Evolutionary conservation across 2,113 vertebrate species (phyloP).

Genomic region (Ophiodon elongatus): DNA sequence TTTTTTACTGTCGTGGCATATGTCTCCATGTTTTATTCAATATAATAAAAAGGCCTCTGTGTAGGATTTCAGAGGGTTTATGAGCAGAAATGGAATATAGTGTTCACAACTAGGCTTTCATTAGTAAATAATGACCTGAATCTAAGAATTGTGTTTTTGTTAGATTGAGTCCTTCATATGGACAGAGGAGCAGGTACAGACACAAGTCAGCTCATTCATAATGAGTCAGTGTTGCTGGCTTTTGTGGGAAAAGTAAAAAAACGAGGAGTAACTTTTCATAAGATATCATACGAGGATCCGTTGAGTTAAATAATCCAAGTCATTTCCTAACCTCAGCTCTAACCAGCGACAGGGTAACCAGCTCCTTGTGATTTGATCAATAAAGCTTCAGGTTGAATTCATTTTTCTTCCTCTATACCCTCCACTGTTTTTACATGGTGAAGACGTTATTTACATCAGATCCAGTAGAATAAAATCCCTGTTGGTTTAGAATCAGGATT

Average conservation of each 20-base stretch:
- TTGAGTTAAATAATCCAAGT: not conserved
- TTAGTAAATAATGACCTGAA: not conserved
- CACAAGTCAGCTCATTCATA: too few species aligned
- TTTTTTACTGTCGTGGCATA: not conserved
- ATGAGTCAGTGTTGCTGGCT: not conserved
- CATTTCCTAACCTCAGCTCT: not conserved
- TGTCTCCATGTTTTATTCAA: too few species aligned
- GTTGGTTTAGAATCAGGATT: conserved; percentile 36
- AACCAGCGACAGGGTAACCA: not conserved
- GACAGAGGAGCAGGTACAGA: not conserved
- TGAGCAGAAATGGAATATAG: not conserved
- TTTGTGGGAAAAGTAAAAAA: not conserved
- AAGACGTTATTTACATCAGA: conserved; percentile 22
- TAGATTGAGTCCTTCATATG: not conserved
- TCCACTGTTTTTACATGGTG: not conserved
- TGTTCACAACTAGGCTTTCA: not conserved
- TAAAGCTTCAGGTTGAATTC: not conserved
- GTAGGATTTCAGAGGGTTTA: too few species aligned
- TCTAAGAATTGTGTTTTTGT: not conserved
- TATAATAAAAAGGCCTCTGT: too few species aligned
- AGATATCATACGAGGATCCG: not conserved
- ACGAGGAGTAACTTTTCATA: not conserved
- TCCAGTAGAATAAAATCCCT: conserved; percentile 25
- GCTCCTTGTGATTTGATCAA: not conserved
- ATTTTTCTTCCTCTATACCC: not conserved